These are phyloP conservation scores for Colinus virginianus DNA, from an alignment of 2,113 vertebrate species.

Conservation along the genomic window DNA sequence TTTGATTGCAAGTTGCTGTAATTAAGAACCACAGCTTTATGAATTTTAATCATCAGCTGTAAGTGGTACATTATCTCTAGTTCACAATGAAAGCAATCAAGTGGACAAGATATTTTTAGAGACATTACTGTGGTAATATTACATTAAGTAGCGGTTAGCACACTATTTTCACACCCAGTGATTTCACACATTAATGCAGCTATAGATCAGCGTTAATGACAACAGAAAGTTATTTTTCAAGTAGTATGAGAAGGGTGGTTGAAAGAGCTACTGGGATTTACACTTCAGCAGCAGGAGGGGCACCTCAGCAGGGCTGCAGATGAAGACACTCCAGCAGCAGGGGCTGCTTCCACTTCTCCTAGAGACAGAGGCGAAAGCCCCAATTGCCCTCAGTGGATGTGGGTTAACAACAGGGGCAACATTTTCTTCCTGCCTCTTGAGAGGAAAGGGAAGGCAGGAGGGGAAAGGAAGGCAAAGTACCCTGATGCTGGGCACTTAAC, in stretches of 20 bases:
- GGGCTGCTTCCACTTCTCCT: not conserved
- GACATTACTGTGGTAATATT: conserved; percentile 74
- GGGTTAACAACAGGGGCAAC: not conserved
- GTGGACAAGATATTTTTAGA: conserved; percentile 76
- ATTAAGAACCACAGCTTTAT: conserved; percentile 75
- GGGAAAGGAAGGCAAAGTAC: not conserved
- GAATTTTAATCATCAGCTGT: conserved; percentile 76
- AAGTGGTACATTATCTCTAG: conserved; percentile 75
- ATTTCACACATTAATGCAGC: conserved; percentile 68
- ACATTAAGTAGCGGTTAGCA: conserved; percentile 72
- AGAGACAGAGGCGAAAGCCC: not conserved
- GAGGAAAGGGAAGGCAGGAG: not conserved
- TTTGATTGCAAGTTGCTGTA: conserved; percentile 76
- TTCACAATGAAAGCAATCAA: conserved; percentile 76
- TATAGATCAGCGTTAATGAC: conserved; percentile 70
- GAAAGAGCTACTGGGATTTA: conserved; percentile 51
- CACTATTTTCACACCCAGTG: conserved; percentile 74
- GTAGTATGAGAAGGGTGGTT: conserved; percentile 49
- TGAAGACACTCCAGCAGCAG: conserved; percentile 8
- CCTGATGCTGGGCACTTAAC: not conserved
- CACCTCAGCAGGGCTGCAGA: not conserved
- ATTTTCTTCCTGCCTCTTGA: not conserved
- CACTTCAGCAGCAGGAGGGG: conserved; percentile 44
- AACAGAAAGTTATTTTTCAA: conserved; percentile 64
- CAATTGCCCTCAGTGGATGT: not conserved